phyloP scores from a whole-genome alignment of 1,140 invertebrate species.

The Dreissena rostriformis region DNA sequence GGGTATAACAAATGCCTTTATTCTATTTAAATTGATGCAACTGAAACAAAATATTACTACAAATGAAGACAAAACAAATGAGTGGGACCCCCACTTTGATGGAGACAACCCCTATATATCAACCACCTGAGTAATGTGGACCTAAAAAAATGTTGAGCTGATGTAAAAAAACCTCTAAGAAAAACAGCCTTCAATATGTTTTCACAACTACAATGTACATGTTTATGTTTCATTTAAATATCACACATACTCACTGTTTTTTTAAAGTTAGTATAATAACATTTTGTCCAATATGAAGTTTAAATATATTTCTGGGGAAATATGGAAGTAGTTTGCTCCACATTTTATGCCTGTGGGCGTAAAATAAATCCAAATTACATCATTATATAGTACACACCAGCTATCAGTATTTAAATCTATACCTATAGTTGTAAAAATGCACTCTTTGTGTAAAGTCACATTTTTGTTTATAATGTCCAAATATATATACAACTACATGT shows the following conservation, averaged over 20 bases:
- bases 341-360: too few species aligned
- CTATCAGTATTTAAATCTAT: slow-evolving; percentile 54
- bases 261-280: too few species aligned
- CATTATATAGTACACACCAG: too few species aligned
- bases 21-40: not conserved
- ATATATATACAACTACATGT: too few species aligned
- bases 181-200: not conserved
- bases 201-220: not conserved
- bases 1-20: not conserved
- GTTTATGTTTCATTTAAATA: not conserved
- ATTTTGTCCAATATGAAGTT: too few species aligned
- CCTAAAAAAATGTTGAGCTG: not conserved
- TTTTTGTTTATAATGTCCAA: too few species aligned
- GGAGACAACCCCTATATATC: not conserved
- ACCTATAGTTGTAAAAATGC: too few species aligned
- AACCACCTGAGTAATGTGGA: not conserved
- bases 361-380: too few species aligned
- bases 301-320: too few species aligned
- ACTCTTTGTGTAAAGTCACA: too few species aligned
- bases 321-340: too few species aligned
- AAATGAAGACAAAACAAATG: not conserved
- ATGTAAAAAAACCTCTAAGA: not conserved
- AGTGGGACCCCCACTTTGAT: not conserved
- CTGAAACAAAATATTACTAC: not conserved
- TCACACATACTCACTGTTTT: too few species aligned